Conservation (phyloP, 2,888 invertebrate species). For the Margaritifera margaritifera region DNA sequence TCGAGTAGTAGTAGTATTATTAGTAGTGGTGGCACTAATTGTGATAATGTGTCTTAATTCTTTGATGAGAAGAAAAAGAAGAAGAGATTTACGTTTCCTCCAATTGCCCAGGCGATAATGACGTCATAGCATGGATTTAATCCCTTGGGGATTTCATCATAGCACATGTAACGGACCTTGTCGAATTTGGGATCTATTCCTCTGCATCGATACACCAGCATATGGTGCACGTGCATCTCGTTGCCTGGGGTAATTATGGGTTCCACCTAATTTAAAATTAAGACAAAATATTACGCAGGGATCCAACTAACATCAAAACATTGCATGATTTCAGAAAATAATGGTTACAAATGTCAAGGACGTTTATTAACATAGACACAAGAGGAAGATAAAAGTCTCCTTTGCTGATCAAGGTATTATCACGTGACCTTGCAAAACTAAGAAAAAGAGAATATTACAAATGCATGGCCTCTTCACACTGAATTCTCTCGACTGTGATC, state of each 20-base stretch:
- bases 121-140: conserved; percentile 13
- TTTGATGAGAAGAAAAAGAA: background rate
- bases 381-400: no score
- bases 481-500: no score
- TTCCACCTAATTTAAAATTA: conserved; percentile 77
- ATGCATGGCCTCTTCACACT: no score
- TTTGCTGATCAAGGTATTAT: no score
- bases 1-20: no score
- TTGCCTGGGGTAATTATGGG: conserved; percentile 79
- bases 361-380: no score
- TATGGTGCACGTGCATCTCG: conserved; percentile 85
- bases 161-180: conserved; percentile 17
- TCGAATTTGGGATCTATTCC: conserved; percentile 10
- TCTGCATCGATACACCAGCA: conserved; percentile 87
- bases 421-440: no score
- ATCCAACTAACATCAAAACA: conserved; percentile 1
- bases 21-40: no score
- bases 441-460: no score
- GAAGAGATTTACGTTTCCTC: conserved; percentile 27
- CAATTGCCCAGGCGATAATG: conserved; percentile 35
- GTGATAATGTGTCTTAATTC: no score
- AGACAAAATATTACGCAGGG: no score
- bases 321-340: conserved; percentile 3
- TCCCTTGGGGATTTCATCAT: conserved; percentile 13
- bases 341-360: background rate